Percentiles rank a stretch among this genome's conserved stretches.
Evolutionary conservation across 2,113 vertebrate genomes (phyloP).

Genomic region (Mionectes macconnelli): DNA sequence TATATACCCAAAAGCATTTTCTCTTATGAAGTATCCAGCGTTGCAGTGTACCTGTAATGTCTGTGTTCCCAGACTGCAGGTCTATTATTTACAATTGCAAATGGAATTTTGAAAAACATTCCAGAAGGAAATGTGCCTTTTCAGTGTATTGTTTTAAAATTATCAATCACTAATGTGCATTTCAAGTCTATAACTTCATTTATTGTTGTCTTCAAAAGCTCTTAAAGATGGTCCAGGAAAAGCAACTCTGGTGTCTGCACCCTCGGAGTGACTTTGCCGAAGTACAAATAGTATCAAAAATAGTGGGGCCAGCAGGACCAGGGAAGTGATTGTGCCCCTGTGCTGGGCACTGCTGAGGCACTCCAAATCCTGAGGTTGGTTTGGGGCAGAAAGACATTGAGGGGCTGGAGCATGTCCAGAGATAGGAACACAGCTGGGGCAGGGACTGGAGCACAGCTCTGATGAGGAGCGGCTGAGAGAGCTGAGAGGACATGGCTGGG

Average conservation of each 20-base stretch:
- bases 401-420: background rate
- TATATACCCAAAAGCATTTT: background rate
- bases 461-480: background rate
- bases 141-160: background rate
- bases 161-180: background rate
- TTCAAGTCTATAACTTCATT: background rate
- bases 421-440: background rate
- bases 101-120: background rate
- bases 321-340: background rate
- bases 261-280: accelerated
- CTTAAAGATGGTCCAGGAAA: background rate
- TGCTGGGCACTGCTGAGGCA: background rate
- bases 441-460: background rate
- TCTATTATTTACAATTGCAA: background rate
- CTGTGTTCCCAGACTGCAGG: background rate
- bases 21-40: background rate
- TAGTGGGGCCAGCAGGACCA: accelerated
- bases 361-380: accelerated
- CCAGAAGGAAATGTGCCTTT: background rate
- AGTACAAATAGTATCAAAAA: background rate
- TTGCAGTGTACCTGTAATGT: background rate
- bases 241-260: too few species aligned
- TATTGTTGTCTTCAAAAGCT: background rate
- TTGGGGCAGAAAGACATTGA: background rate
- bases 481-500: background rate